Evolutionary conservation across 2,797 vertebrate genomes (phyloP), one percentile per base, ranked within the genome.

Genomic region (Rhinogobio ventralis): DNA sequence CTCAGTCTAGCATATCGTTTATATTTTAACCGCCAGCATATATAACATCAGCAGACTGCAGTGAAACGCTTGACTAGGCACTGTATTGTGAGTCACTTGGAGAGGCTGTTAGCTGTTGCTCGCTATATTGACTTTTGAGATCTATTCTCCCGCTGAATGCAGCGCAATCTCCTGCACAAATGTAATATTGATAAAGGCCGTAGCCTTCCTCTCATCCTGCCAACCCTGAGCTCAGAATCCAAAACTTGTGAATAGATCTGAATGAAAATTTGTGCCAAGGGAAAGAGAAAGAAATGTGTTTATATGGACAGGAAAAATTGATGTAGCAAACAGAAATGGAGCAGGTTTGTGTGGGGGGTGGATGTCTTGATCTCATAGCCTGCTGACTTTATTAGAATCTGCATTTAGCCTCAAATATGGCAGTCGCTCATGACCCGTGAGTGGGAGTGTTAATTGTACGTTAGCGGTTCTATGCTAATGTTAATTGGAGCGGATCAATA

Each of bases 151-250:
- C 86, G 79, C 90, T 88, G 89, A 91, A 90, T 88, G 90, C 88
- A 88, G 89, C 82, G 51, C 64, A 76, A 83, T 81, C 82, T 87
- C 79, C 86, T 87, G 75, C 85, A 75, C 85, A 89, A 87, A 92
- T 93, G 79, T 89, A 92, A 91, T 91, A 91, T 91, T 92, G 90
- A 92, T 91, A 89, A 87, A 89, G 79, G 88, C 86, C 85, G 42
- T 76, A 71, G 84, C 78, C 83, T 75, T 77, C 73, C 57, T 87
- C 74, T 88, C 68, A 49, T 64, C 87, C 80, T 64, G 53, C 30
- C 78, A 67, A 76, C 73, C 73, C 36, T 66, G 60, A 57, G 71
- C 76, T 84, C 78, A 23, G 19, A 81, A 85, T 49, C 57, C 77
- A 85, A 81, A 85, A 57, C 64, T 53, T 30, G 42, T 60, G 69